These are phyloP conservation scores for Tokudaia muenninki DNA, from an alignment of 2,797 vertebrate genomes.

Conservation along the genomic window DNA sequence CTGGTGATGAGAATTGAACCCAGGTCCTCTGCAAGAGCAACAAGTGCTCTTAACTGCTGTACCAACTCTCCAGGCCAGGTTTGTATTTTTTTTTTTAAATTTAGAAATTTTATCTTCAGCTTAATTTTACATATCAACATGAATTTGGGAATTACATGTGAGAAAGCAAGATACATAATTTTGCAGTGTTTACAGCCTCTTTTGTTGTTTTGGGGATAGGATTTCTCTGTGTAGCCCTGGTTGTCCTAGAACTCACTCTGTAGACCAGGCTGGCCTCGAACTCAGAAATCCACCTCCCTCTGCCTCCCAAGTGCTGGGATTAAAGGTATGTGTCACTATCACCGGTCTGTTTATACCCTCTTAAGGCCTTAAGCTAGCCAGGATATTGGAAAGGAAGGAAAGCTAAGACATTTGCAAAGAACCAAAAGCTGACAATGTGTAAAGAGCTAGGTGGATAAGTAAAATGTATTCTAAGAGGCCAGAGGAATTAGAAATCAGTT, in stretches of 20 bases:
- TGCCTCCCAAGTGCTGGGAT: neutral
- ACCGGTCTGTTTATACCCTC: neutral
- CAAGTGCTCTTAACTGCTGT: neutral
- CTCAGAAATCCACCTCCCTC: neutral
- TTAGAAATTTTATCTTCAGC: constrained; percentile 23
- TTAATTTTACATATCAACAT: neutral
- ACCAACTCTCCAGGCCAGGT: neutral
- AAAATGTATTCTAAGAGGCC: neutral
- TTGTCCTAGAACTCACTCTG: neutral
- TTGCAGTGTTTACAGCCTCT: neutral
- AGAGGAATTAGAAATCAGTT: neutral
- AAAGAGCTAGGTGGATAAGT: constrained; percentile 18
- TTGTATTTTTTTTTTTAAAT: neutral
- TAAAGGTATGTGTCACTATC: neutral
- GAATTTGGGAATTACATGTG: neutral
- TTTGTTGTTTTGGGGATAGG: neutral
- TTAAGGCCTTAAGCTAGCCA: neutral
- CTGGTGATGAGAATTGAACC: neutral
- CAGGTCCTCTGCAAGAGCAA: neutral
- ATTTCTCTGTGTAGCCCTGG: neutral
- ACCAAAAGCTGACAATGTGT: neutral
- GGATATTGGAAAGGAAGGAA: neutral
- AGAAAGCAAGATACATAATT: neutral
- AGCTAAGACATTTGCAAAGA: neutral
- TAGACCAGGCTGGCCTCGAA: neutral